Percentiles rank a stretch among this genome's conserved stretches.
Conservation (phyloP, 2,113 vertebrate genomes). For the Regulus satrapa region DNA sequence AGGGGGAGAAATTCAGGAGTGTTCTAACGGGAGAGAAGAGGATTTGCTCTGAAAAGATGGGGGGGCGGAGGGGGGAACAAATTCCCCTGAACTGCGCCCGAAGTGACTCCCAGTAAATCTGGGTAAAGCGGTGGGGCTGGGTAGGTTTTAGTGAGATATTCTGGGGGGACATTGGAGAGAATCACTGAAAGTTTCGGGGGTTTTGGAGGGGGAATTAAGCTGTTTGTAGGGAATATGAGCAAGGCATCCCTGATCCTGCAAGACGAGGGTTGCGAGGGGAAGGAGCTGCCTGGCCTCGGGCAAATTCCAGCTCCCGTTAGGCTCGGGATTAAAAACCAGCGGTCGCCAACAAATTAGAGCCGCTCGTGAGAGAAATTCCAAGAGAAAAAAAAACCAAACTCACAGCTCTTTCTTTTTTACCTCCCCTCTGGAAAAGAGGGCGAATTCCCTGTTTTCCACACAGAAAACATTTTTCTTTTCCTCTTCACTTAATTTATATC, state of each 20-base stretch:
- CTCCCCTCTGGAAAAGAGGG: neutral
- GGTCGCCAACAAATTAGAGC: neutral
- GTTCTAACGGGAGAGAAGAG: neutral
- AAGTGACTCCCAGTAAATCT: neutral
- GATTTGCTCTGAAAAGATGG: neutral
- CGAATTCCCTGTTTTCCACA: neutral
- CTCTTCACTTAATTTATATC: neutral
- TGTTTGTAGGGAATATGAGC: neutral
- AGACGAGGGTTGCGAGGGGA: neutral
- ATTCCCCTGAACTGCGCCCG: neutral
- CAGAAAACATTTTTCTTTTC: neutral
- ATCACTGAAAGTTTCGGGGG: fast-evolving
- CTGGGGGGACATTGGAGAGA: fast-evolving
- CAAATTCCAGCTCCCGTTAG: neutral
- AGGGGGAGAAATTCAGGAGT: conserved; percentile 30
- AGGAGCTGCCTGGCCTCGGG: neutral
- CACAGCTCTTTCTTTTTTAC: neutral
- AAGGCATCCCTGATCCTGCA: neutral
- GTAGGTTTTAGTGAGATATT: neutral
- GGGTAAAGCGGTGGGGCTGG: neutral
- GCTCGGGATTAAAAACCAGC: neutral
- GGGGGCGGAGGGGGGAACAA: neutral
- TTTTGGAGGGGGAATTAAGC: fast-evolving
- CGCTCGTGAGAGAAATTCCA: neutral
- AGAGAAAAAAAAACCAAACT: neutral